Base-by-base conservation (phyloP, 2,113 vertebrate genomes). In the Anguilla japonica region DNA sequence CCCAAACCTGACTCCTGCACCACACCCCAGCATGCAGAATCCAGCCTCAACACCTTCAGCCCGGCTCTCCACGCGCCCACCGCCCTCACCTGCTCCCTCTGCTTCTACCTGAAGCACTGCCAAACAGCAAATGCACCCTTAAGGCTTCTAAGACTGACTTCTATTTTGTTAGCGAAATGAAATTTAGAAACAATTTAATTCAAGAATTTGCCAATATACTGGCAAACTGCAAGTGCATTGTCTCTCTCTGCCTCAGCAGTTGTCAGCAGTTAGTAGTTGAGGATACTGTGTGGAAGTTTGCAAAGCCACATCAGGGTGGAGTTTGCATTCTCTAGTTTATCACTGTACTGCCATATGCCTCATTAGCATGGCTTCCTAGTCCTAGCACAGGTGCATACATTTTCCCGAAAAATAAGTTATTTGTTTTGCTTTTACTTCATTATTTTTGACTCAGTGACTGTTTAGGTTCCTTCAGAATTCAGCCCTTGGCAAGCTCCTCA, bases 331-430 rank as follows among this genome's bases (percentile, higher is more conserved):
- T 71, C 26, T 22, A n/a, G 9, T 71, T 71, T 81, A 81, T 81
- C 15, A 15, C 79, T 41, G 79, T 88, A 82, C 86, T 60, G 83
- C 41, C 60, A 46, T 86, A 29, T 41, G 78, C 41, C 90, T 93
- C 91, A 93, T 94, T 93, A 93, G 89, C 89, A 91, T 92, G 91
- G 92, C 91, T 90, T 60, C 89, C 43, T 84, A 63, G 39, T 88
- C 89, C 88, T 91, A 87, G 88, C 86, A 67, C 84, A 84, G n/a
- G 84, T 84, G 87, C 89, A 91, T 92, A 91, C 89, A 94, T 95
- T 92, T 93, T 88, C 85, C 80, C 41, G 53, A 79, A 86, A 89
- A 92, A 90, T 87, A 85, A 87, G 85, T 92, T 89, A 87, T 90
- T 89, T 87, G 85, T 91, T 92, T 90, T 85, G 84, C 82, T 84